These are phyloP conservation scores for Malurus splendens DNA, from an alignment of 2,797 vertebrate species.

Conservation along the genomic window DNA sequence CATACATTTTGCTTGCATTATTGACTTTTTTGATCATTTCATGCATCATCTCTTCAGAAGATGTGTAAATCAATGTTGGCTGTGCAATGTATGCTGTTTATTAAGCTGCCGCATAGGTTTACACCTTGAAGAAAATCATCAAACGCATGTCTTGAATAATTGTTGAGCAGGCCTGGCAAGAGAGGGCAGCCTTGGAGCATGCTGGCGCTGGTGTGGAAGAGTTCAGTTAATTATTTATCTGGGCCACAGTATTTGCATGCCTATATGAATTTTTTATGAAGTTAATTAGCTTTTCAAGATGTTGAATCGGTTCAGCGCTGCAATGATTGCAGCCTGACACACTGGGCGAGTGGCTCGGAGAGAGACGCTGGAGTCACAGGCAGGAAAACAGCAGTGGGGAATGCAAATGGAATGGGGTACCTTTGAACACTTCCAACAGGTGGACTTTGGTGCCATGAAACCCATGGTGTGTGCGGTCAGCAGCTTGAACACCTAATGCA, in stretches of 20 bases:
- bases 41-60: slow-evolving; percentile 77
- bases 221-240: slow-evolving; percentile 77
- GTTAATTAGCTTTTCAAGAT: slow-evolving; percentile 78
- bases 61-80: slow-evolving; percentile 77
- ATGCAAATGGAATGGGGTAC: neutral
- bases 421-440: slow-evolving; percentile 36
- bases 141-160: slow-evolving; percentile 64
- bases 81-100: slow-evolving; percentile 73
- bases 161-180: slow-evolving; percentile 70
- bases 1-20: slow-evolving; percentile 75
- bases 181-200: slow-evolving; percentile 67
- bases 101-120: slow-evolving; percentile 63
- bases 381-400: slow-evolving; percentile 13
- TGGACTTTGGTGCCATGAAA: slow-evolving; percentile 20
- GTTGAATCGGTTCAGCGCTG: slow-evolving; percentile 68
- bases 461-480: slow-evolving; percentile 47
- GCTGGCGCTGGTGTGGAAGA: slow-evolving; percentile 51
- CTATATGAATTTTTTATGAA: slow-evolving; percentile 76
- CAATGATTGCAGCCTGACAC: slow-evolving; percentile 63
- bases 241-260: slow-evolving; percentile 74
- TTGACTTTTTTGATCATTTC: slow-evolving; percentile 77
- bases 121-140: slow-evolving; percentile 69
- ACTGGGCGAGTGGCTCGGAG: slow-evolving; percentile 15
- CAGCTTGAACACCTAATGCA: neutral
- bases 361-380: slow-evolving; percentile 21